phyloP scores from a whole-genome alignment of 2,888 invertebrate species.

The Boloria euphrosyne region DNA sequence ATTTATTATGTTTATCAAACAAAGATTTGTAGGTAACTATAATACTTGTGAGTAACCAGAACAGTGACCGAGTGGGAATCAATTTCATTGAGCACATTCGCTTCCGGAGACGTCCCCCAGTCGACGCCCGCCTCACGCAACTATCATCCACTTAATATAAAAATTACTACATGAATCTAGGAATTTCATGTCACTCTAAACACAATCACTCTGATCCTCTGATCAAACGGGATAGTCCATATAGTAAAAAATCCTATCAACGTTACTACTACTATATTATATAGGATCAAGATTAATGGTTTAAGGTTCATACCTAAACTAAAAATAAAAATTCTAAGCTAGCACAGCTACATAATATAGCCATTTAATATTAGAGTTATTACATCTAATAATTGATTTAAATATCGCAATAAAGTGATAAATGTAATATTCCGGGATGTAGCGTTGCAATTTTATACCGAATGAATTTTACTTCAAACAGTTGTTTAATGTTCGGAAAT shows the following conservation, averaged over 20 bases:
- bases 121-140: slow-evolving; percentile 50
- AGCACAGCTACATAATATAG: not conserved
- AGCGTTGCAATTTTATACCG: too few species aligned
- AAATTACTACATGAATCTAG: slow-evolving; percentile 35
- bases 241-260: too few species aligned
- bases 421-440: slow-evolving; percentile 10
- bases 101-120: slow-evolving; percentile 77
- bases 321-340: too few species aligned
- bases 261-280: too few species aligned
- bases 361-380: not conserved
- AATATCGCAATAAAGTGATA: slow-evolving; percentile 1
- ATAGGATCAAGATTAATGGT: too few species aligned
- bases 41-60: slow-evolving; percentile 60
- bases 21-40: slow-evolving; percentile 22
- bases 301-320: too few species aligned
- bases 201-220: not conserved
- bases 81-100: slow-evolving; percentile 69
- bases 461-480: too few species aligned
- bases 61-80: slow-evolving; percentile 78
- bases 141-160: slow-evolving; percentile 41
- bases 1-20: not conserved
- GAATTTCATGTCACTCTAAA: slow-evolving; percentile 25
- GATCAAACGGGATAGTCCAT: too few species aligned
- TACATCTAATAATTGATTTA: not conserved
- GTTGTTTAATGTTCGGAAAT: too few species aligned